Percentiles rank a stretch among this genome's conserved stretches.
phyloP scores from a whole-genome alignment of 2,113 vertebrate genomes.

The Irena cyanogastra region DNA sequence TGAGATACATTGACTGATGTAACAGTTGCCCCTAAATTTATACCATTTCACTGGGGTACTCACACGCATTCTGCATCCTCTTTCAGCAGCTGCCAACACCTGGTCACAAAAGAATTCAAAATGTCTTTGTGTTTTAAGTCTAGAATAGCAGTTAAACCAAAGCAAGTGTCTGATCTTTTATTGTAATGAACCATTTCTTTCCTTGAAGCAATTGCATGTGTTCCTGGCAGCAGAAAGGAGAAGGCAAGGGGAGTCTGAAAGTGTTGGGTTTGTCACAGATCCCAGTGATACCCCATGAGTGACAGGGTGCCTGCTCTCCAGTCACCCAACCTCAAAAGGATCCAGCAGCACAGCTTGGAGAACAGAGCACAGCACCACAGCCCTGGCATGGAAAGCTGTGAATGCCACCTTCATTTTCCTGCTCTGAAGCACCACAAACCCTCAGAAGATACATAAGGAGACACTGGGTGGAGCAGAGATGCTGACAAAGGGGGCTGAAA shows the following conservation, averaged over 20 bases:
- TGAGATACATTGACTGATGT: neutral
- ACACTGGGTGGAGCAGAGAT: neutral
- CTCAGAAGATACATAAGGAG: neutral
- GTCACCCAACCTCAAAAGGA: neutral
- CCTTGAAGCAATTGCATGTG: fast-evolving
- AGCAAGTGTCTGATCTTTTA: neutral
- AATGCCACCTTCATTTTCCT: neutral
- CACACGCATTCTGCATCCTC: neutral
- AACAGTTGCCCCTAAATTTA: neutral
- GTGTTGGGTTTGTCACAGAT: neutral
- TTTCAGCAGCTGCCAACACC: neutral
- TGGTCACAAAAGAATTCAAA: neutral
- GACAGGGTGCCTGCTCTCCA: neutral
- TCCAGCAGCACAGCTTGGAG: neutral
- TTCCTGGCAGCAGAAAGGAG: neutral
- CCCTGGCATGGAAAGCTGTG: neutral
- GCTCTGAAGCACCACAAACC: neutral
- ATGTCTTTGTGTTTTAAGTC: neutral
- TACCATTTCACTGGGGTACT: neutral
- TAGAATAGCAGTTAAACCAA: neutral
- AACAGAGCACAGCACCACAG: neutral
- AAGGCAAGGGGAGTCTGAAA: neutral
- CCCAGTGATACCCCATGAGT: fast-evolving
- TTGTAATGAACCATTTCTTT: neutral
- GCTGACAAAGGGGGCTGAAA: neutral